A percentile compares a stretch with the other conserved stretches of the same genome.
These are phyloP conservation scores for Egretta garzetta DNA, from an alignment of 2,113 vertebrate genomes.

Conservation along the genomic window DNA sequence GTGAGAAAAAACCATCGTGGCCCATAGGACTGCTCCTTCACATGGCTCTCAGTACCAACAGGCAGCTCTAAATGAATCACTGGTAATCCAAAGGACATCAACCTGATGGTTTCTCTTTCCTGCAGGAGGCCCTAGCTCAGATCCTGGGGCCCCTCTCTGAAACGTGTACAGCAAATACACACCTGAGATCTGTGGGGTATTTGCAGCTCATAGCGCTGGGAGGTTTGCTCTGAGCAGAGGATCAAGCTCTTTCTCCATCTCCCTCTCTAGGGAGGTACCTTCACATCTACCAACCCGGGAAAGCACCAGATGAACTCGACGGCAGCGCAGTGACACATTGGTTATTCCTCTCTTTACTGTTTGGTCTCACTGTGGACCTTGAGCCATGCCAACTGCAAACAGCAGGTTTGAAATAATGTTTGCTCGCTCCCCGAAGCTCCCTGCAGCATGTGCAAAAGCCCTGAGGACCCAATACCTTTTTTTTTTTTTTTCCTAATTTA, in stretches of 20 bases:
- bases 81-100: not conserved
- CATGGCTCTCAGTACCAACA: not conserved
- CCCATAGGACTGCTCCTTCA: accelerated
- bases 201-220: not conserved
- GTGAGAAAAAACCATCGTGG: not conserved
- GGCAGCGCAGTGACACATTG: not conserved
- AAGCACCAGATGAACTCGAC: not conserved
- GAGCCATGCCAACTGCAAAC: not conserved
- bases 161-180: not conserved
- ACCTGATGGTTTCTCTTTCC: not conserved
- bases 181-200: not conserved
- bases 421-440: not conserved
- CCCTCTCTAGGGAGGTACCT: not conserved
- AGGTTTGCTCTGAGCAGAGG: not conserved
- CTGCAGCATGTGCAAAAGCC: not conserved
- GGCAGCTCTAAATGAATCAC: not conserved
- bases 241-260: not conserved
- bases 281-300: not conserved
- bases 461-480: not conserved
- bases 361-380: not conserved
- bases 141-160: not conserved
- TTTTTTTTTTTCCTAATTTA: not conserved
- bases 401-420: not conserved
- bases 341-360: not conserved
- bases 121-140: not conserved